phyloP scores from a whole-genome alignment of 2,888 invertebrate species.

The Mythimna albipuncta region DNA sequence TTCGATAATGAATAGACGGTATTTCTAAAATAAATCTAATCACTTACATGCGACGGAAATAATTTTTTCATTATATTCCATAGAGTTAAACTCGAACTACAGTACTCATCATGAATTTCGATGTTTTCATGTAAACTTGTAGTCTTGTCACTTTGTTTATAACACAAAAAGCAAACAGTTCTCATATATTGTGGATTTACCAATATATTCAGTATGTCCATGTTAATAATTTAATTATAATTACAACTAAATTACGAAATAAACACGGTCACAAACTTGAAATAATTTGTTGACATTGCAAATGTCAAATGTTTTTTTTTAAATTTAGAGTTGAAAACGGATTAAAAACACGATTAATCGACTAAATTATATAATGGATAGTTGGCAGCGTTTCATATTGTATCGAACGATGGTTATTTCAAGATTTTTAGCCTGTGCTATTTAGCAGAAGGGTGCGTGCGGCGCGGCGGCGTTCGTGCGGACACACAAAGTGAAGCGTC shows the following conservation, averaged over 20 bases:
- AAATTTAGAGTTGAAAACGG: background rate
- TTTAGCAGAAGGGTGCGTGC: background rate
- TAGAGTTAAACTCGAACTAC: slow-evolving; percentile 62
- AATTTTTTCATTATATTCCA: slow-evolving; percentile 68
- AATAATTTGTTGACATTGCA: background rate
- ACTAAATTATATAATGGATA: slow-evolving; percentile 25
- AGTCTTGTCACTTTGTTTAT: slow-evolving; percentile 61
- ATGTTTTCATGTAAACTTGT: slow-evolving; percentile 57
- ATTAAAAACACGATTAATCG: background rate
- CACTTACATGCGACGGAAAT: slow-evolving; percentile 76
- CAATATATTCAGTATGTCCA: slow-evolving; percentile 57
- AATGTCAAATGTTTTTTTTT: slow-evolving; percentile 1
- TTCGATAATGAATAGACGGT: background rate
- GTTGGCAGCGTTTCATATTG: slow-evolving; percentile 49
- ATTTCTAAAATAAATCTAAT: background rate
- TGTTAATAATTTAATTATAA: slow-evolving; percentile 11
- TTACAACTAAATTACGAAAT: background rate
- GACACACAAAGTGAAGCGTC: background rate
- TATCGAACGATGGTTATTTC: slow-evolving; percentile 7
- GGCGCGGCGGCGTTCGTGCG: background rate
- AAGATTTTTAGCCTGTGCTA: slow-evolving; percentile 38
- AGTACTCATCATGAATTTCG: slow-evolving; percentile 66
- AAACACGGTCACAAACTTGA: background rate
- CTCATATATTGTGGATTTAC: slow-evolving; percentile 45
- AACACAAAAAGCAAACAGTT: slow-evolving; percentile 76